Evolutionary conservation across 2,113 vertebrate species (phyloP).

Genomic region (Oncorhynchus clarkii): DNA sequence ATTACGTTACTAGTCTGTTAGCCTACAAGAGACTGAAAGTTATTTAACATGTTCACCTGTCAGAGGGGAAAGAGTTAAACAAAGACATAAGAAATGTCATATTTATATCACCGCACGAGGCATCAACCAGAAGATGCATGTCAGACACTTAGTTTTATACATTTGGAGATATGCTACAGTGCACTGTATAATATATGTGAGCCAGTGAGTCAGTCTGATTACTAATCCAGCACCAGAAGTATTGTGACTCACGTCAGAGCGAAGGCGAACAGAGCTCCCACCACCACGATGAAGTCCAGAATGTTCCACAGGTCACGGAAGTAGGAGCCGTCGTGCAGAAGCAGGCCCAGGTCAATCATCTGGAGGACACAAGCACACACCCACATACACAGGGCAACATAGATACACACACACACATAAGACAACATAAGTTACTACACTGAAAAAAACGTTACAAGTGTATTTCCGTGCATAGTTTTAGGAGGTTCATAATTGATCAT

Average conservation of each 20-base stretch:
- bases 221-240: constrained; percentile 48
- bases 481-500: not conserved
- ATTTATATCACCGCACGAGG: too few species aligned
- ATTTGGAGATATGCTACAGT: too few species aligned
- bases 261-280: constrained; percentile 94
- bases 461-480: not conserved
- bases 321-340: constrained; percentile 94
- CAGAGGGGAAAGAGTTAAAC: too few species aligned
- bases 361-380: constrained; percentile 49
- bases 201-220: constrained; percentile 60
- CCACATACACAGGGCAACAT: not conserved
- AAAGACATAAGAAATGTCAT: too few species aligned
- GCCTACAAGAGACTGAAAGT: too few species aligned
- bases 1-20: too few species aligned
- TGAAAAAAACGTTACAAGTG: not conserved
- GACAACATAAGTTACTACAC: not conserved
- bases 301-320: constrained; percentile 99
- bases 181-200: not conserved
- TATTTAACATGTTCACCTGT: too few species aligned
- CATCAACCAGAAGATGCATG: too few species aligned
- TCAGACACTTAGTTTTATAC: too few species aligned
- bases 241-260: constrained; percentile 91
- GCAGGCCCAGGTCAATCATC: constrained; percentile 99
- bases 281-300: constrained; percentile 97
- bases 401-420: not conserved